These are phyloP conservation scores for Drosophila erecta DNA, from an alignment of 1,140 invertebrate species.

Conservation along the genomic window DNA sequence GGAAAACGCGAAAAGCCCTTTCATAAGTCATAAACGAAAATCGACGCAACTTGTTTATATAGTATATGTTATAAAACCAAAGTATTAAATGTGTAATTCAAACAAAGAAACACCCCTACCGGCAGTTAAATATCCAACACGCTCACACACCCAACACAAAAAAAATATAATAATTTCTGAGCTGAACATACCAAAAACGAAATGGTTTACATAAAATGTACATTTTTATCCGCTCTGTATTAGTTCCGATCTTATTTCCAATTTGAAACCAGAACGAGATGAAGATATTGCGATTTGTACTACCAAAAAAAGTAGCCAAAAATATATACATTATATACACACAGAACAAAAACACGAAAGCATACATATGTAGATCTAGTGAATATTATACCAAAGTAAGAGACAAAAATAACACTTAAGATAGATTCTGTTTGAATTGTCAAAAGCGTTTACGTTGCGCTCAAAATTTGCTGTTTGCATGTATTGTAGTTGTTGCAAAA, in stretches of 20 bases:
- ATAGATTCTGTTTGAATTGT: conserved; percentile 27
- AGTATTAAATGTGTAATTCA: conserved; percentile 56
- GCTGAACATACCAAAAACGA: conserved; percentile 13
- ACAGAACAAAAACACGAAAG: conserved; percentile 2
- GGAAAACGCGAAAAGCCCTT: conserved; percentile 6
- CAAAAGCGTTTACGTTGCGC: conserved; percentile 58
- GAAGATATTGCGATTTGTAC: conserved; percentile 58
- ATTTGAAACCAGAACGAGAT: conserved; percentile 28
- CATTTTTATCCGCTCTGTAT: conserved; percentile 5
- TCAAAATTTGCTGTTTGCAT: conserved; percentile 53
- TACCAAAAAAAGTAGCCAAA: conserved; percentile 59
- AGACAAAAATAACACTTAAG: conserved; percentile 13
- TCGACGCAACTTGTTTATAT: conserved; percentile 36
- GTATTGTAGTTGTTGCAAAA: conserved; percentile 67
- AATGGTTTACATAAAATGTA: conserved; percentile 51
- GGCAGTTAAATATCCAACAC: conserved; percentile 56
- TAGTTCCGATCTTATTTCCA: conserved; percentile 22
- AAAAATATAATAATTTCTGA: conserved; percentile 10
- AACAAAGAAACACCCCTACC: conserved; percentile 78
- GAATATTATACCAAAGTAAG: conserved; percentile 35
- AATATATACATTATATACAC: conserved; percentile 14
- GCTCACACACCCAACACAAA: conserved; percentile 9
- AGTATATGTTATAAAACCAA: conserved; percentile 30
- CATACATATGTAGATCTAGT: conserved; percentile 35
- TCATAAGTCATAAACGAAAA: conserved; percentile 22